phyloP scores from a whole-genome alignment of 2,888 invertebrate genomes.

The Diadegma fenestrale region DNA sequence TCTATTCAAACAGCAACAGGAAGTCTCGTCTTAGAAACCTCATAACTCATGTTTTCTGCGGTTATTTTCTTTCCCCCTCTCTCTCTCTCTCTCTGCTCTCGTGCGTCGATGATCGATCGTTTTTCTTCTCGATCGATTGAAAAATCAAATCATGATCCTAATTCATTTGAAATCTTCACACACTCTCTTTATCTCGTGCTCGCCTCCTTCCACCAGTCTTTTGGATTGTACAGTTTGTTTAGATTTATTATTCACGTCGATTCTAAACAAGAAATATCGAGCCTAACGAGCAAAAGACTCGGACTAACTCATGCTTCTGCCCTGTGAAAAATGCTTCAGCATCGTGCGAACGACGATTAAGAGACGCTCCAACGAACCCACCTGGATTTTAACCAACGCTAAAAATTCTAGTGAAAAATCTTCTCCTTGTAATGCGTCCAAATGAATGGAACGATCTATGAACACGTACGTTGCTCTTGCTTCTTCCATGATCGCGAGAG shows the following conservation, averaged over 20 bases:
- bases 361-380: conserved; percentile 57
- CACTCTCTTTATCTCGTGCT: background rate
- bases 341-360: conserved; percentile 52
- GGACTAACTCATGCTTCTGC: background rate
- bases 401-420: background rate
- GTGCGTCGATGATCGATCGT: conserved; percentile 21
- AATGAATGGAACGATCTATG: conserved; percentile 9
- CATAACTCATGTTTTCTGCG: conserved; percentile 6
- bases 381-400: conserved; percentile 42
- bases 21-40: conserved; percentile 15
- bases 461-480: conserved; percentile 30
- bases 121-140: conserved; percentile 14
- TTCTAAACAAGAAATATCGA: conserved; percentile 8
- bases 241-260: background rate
- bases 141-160: background rate
- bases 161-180: conserved; percentile 23
- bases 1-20: conserved; percentile 8
- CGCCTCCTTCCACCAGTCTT: background rate
- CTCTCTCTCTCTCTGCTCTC: background rate
- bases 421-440: background rate
- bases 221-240: background rate
- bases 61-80: background rate
- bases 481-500: conserved; percentile 49
- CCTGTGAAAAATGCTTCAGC: conserved; percentile 53
- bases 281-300: conserved; percentile 6